Percentiles rank a stretch among this genome's conserved stretches.
These are phyloP conservation scores for Autographa gamma DNA, from an alignment of 2,888 invertebrate species.

Conservation along the genomic window DNA sequence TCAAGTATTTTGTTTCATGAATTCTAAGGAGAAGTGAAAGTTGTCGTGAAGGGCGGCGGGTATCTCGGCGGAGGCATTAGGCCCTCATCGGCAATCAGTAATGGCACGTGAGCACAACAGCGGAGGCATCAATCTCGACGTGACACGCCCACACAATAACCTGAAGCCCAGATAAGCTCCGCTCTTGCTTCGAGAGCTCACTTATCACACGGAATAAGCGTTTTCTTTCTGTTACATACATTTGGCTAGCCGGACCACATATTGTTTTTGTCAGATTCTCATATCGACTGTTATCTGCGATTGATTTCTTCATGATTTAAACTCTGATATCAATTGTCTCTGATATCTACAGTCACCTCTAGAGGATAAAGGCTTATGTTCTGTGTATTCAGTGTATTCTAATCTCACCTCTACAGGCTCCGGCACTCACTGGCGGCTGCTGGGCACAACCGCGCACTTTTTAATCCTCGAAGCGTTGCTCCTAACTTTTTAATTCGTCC, in stretches of 20 bases:
- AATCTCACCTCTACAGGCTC: conserved; percentile 3
- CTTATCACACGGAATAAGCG: neutral
- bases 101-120: conserved; percentile 8
- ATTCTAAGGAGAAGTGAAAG: neutral
- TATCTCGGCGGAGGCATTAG: neutral
- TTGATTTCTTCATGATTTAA: neutral
- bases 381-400: neutral
- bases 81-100: neutral
- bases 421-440: conserved; percentile 8
- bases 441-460: conserved; percentile 57
- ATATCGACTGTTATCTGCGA: too few relatives aligned
- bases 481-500: conserved; percentile 71
- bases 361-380: neutral
- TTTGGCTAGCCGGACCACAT: neutral
- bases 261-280: neutral
- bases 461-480: conserved; percentile 62
- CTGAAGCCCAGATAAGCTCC: conserved; percentile 1
- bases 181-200: neutral
- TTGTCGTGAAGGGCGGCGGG: neutral
- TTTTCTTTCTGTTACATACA: neutral
- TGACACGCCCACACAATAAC: conserved; percentile 12
- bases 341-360: neutral
- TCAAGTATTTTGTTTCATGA: neutral
- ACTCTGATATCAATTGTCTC: neutral
- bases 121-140: conserved; percentile 7